Percentiles rank a stretch among this genome's conserved stretches.
Conservation (phyloP, 2,797 vertebrate species). For the Pipistrellus nathusii region DNA sequence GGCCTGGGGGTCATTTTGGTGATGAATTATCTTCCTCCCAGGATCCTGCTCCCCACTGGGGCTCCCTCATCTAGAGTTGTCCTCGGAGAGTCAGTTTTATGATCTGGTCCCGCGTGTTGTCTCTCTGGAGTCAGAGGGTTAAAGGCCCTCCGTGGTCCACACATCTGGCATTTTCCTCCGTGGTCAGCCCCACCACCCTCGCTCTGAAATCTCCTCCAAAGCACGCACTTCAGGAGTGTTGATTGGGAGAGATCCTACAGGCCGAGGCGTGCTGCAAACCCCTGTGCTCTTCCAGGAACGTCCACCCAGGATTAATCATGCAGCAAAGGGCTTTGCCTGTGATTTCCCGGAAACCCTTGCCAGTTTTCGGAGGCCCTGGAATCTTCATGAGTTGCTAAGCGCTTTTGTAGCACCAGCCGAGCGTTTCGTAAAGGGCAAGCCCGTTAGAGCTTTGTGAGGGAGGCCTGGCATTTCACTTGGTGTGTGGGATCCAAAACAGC, state of each 20-base stretch:
- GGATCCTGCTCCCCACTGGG: not conserved
- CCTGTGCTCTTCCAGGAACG: conserved; percentile 63
- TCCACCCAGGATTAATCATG: conserved; percentile 76
- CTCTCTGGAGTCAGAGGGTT: not conserved
- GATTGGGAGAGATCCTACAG: conserved; percentile 40
- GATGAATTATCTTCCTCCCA: conserved; percentile 46
- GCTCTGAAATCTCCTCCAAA: conserved; percentile 33
- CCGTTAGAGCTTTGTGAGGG: not conserved
- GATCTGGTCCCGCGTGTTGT: not conserved
- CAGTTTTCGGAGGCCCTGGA: conserved; percentile 61
- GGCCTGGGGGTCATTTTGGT: conserved; percentile 40
- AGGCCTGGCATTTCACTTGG: not conserved
- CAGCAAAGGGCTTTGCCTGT: conserved; percentile 58
- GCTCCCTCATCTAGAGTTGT: not conserved
- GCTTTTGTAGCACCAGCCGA: not conserved
- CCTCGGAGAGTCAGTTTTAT: not conserved
- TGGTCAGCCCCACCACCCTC: conserved; percentile 4
- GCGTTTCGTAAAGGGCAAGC: not conserved
- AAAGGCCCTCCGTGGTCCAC: not conserved
- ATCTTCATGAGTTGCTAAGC: not conserved
- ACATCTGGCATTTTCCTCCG: conserved; percentile 27
- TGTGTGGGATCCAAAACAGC: not conserved
- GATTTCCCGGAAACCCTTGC: conserved; percentile 76
- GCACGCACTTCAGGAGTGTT: not conserved
- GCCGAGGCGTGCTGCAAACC: not conserved